phyloP scores from a whole-genome alignment of 2,888 invertebrate species.

The Lithophane leautieri region DNA sequence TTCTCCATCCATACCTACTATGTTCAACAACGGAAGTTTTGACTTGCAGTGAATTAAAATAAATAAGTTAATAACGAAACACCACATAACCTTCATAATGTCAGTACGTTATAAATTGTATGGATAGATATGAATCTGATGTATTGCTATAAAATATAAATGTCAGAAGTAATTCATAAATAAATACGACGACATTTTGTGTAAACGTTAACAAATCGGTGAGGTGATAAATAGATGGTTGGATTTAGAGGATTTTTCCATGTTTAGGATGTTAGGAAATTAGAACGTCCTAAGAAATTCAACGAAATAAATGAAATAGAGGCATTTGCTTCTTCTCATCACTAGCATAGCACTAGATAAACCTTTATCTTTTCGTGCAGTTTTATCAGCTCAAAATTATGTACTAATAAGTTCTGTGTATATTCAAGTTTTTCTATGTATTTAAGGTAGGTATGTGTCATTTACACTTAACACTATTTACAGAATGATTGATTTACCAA shows the following conservation, averaged over 20 bases:
- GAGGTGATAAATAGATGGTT: slow-evolving; percentile 39
- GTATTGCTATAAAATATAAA: slow-evolving; percentile 52
- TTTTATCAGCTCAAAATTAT: too few relatives aligned
- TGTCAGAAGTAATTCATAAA: slow-evolving; percentile 48
- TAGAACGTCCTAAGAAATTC: background rate
- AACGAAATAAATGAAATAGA: too few relatives aligned
- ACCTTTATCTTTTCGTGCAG: too few relatives aligned
- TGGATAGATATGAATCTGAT: slow-evolving; percentile 47
- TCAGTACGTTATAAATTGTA: slow-evolving; percentile 40
- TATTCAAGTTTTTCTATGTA: too few relatives aligned
- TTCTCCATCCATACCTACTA: background rate
- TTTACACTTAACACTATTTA: too few relatives aligned
- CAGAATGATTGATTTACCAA: too few relatives aligned
- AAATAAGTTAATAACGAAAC: slow-evolving; percentile 30
- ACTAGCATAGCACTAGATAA: too few relatives aligned
- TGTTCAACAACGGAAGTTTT: slow-evolving; percentile 50
- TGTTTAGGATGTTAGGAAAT: slow-evolving; percentile 22
- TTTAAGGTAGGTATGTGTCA: too few relatives aligned
- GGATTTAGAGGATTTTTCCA: slow-evolving; percentile 13
- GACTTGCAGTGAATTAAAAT: slow-evolving; percentile 36
- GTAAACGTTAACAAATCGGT: slow-evolving; percentile 46
- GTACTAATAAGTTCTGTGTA: too few relatives aligned
- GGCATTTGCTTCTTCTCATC: too few relatives aligned
- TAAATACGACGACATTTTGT: slow-evolving; percentile 13
- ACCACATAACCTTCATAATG: slow-evolving; percentile 40